Evolutionary conservation across 1,140 invertebrate genomes (phyloP).

Genomic region (Cotesia glomerata): DNA sequence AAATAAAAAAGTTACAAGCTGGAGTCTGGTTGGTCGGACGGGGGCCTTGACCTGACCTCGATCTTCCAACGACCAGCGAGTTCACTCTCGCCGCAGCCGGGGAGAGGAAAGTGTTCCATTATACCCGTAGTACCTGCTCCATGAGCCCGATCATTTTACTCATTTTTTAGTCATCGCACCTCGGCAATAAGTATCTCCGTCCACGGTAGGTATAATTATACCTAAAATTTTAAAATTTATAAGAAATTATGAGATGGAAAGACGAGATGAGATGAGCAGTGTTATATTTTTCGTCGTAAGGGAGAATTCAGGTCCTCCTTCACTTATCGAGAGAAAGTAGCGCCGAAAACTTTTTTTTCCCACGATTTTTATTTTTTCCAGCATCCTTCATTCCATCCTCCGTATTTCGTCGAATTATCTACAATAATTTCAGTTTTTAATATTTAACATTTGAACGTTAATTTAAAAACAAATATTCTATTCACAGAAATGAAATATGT

Average conservation of each 20-base stretch:
- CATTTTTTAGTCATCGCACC: slow-evolving; percentile 5
- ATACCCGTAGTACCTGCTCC: slow-evolving; percentile 30
- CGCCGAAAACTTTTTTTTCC: slow-evolving; percentile 14
- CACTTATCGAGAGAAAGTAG: slow-evolving; percentile 21
- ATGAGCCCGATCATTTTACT: neutral
- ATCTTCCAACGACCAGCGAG: slow-evolving; percentile 56
- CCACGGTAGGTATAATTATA: too few relatives aligned
- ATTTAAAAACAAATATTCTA: too few relatives aligned
- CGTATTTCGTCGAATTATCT: neutral
- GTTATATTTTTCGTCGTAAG: neutral
- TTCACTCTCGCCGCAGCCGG: slow-evolving; percentile 62
- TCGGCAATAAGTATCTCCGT: neutral
- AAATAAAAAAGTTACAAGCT: neutral
- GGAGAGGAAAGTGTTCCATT: slow-evolving; percentile 63
- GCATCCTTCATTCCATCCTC: too few relatives aligned
- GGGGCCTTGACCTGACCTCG: slow-evolving; percentile 65
- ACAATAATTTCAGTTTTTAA: too few relatives aligned
- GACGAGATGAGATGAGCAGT: neutral
- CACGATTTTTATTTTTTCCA: neutral
- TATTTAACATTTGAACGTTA: neutral
- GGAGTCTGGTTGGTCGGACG: slow-evolving; percentile 48
- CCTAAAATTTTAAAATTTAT: too few relatives aligned
- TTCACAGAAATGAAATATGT: too few relatives aligned
- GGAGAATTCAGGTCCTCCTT: slow-evolving; percentile 13
- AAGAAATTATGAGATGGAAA: too few relatives aligned